phyloP scores from a whole-genome alignment of 2,797 vertebrate genomes.

The Lepilemur septentrionalis region DNA sequence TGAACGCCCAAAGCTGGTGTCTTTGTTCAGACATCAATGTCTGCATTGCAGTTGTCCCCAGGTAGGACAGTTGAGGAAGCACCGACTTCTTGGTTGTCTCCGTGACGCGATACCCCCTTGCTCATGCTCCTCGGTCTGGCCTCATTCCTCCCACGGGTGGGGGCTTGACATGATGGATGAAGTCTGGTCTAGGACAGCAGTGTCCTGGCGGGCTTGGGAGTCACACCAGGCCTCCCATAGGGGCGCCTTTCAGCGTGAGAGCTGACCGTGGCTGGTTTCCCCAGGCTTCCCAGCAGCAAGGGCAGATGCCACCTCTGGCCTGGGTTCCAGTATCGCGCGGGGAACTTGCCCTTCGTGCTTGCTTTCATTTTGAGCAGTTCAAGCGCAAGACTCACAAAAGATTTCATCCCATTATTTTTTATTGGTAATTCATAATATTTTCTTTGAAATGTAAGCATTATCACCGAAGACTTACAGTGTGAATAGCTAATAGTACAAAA shows the following conservation, averaged over 20 bases:
- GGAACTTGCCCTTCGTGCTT: neutral
- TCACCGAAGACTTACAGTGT: neutral
- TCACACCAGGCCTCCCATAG: neutral
- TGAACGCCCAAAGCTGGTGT: neutral
- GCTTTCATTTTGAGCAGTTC: neutral
- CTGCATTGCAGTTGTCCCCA: neutral
- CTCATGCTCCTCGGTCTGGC: neutral
- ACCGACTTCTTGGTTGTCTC: neutral
- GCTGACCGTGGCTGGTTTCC: neutral
- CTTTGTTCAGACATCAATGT: neutral
- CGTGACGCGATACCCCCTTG: neutral
- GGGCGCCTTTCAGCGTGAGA: neutral
- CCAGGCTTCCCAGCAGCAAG: neutral
- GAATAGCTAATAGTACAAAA: neutral
- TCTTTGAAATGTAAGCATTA: conserved; percentile 4
- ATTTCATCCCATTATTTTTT: neutral
- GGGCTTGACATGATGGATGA: neutral
- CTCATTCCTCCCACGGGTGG: neutral
- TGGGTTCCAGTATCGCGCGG: neutral
- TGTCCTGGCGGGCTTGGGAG: neutral
- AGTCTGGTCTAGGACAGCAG: neutral
- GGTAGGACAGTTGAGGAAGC: neutral
- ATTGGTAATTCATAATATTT: conserved; percentile 24
- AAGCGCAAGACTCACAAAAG: neutral
- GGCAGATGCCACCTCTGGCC: neutral